Percentiles rank a stretch among this genome's conserved stretches.
These are phyloP conservation scores for Lithophane leautieri DNA, from an alignment of 2,888 invertebrate species.

Conservation along the genomic window DNA sequence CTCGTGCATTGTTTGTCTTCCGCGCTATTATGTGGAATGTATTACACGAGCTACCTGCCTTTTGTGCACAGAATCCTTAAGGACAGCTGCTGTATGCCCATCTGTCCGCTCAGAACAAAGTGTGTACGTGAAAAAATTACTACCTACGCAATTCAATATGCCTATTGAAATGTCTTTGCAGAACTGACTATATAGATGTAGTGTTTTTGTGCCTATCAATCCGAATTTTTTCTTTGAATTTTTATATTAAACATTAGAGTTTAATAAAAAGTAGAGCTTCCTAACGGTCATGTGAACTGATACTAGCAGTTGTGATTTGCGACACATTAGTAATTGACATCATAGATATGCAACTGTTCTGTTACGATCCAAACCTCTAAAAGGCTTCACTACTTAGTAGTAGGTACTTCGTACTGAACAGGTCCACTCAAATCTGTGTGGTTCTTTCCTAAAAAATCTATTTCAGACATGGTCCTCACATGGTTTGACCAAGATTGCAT, in stretches of 20 bases:
- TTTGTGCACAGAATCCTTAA: conserved; percentile 65
- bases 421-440: too few species aligned
- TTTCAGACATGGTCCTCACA: too few species aligned
- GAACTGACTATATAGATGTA: conserved; percentile 6
- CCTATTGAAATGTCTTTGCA: conserved; percentile 58
- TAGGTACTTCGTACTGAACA: too few species aligned
- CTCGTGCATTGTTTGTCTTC: conserved; percentile 54
- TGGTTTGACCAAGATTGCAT: too few species aligned
- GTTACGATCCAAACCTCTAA: too few species aligned
- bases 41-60: conserved; percentile 68
- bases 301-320: background rate
- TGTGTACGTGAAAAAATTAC: conserved; percentile 64
- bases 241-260: background rate
- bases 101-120: conserved; percentile 64
- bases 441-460: too few species aligned
- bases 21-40: conserved; percentile 62
- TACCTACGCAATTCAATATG: conserved; percentile 62
- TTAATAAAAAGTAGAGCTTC: background rate
- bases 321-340: too few species aligned
- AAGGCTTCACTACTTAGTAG: too few species aligned
- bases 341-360: too few species aligned
- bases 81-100: conserved; percentile 69
- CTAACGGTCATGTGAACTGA: too few species aligned
- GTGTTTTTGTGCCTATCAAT: conserved; percentile 23
- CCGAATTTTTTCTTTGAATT: background rate